Evolutionary conservation across 2,888 invertebrate genomes (phyloP).

Genomic region (Apomyelois bistriatella): DNA sequence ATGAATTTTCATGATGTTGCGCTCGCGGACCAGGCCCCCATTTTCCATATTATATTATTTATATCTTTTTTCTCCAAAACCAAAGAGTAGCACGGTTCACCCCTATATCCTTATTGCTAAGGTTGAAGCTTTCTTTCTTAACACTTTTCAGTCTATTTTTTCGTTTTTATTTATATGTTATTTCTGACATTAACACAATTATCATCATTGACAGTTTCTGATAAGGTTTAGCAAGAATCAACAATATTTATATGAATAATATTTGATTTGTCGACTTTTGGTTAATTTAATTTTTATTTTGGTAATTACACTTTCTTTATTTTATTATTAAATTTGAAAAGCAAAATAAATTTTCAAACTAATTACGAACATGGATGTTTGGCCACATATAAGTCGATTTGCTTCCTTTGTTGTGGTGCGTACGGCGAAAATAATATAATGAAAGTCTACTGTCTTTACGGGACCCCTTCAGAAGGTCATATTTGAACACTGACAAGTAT

Average conservation of each 20-base stretch:
- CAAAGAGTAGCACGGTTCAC: too few relatives aligned
- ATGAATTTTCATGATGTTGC: too few relatives aligned
- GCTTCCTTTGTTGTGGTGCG: not conserved
- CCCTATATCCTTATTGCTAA: too few relatives aligned
- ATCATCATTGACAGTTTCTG: not conserved
- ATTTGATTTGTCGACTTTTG: not conserved
- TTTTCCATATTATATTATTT: too few relatives aligned
- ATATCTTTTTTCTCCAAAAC: too few relatives aligned
- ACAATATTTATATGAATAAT: not conserved
- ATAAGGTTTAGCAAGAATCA: conserved; percentile 16
- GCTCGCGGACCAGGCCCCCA: too few relatives aligned
- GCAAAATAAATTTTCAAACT: too few relatives aligned
- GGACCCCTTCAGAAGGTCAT: too few relatives aligned
- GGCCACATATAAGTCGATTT: not conserved
- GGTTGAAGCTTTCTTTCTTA: too few relatives aligned
- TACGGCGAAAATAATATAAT: not conserved
- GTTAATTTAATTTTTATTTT: not conserved
- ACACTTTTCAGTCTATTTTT: not conserved
- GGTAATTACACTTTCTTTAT: conserved; percentile 15
- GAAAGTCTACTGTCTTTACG: not conserved
- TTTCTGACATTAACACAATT: not conserved
- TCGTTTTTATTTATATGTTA: too few relatives aligned
- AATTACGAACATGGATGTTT: not conserved
- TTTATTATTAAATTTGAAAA: not conserved
- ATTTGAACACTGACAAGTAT: too few relatives aligned